Base-by-base conservation (phyloP, 2,797 vertebrate genomes). In the Anguilla marmorata region DNA sequence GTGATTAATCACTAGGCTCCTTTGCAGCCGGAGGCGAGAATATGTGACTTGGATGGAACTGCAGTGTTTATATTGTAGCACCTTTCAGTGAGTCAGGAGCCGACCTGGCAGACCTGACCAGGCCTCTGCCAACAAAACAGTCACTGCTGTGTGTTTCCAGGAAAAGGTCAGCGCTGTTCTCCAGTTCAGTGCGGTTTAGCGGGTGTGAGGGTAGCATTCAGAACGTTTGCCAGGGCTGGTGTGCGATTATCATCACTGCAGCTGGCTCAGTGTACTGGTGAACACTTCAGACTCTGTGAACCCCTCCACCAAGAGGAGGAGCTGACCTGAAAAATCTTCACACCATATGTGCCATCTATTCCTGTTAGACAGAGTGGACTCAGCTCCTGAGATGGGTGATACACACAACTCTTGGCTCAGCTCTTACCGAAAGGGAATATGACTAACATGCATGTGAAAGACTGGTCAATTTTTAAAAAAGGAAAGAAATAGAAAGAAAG, bases 171-270 rank as follows among this genome's bases (percentile, higher is more conserved):
- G 82, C 37, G 74, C 79, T 7, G 87, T 72, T 89, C 82, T 85
- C 86, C 88, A 89, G 90, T 88, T 85, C 52, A 91, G 87, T 88
- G 89, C 89, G 86, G 86, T 86, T 85, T 54, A 41, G 37, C 74
- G 86, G 85, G 56, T 88, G 87, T 89, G 87, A 86, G 88, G 87
- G 85, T 76, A 89, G 12, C 27, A 0, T 85, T 85, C n/a, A 87
- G 83, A 30, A 21, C 85, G 72, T 88, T 90, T 84, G 56, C 82
- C 5, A 12, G 54, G 60, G 82, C 50, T 87, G 24, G 48, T 80
- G 56, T n/a, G 16, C 6, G 50, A 58, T 24, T 76, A n/a, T 5
- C 27, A 9, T n/a, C 63, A n/a, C 60, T 79, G 41, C 48, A 56
- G 69, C 83, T 79, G 56, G 86, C 69, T 85, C 66, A 19, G 69